These are phyloP conservation scores for Petrophora chlorosata DNA, from an alignment of 2,888 invertebrate species.

Conservation along the genomic window DNA sequence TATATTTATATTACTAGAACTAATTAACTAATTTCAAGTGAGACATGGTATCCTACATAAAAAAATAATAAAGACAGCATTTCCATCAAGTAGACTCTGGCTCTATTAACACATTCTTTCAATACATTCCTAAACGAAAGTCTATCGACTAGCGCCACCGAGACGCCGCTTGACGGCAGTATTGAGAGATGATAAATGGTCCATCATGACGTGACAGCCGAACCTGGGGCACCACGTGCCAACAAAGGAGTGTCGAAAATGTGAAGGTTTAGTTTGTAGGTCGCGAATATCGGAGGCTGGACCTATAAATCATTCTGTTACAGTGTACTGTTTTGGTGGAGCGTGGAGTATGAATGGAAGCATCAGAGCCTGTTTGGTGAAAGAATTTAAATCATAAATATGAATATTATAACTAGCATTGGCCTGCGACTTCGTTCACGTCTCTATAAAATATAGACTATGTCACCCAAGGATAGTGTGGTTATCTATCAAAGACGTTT, in stretches of 20 bases:
- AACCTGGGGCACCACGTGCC: constrained; percentile 79
- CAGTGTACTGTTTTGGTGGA: constrained; percentile 33
- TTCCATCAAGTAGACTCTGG: neutral
- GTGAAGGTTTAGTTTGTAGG: constrained; percentile 81
- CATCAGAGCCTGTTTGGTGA: constrained; percentile 1
- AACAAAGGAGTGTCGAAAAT: constrained; percentile 81
- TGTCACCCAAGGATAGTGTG: too few relatives aligned
- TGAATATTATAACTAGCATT: too few relatives aligned
- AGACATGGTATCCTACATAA: too few relatives aligned
- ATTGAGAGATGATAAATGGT: constrained; percentile 81
- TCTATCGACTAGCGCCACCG: constrained; percentile 68
- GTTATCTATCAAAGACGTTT: too few relatives aligned
- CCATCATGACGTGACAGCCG: constrained; percentile 78
- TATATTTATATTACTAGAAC: too few relatives aligned
- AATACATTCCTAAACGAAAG: constrained; percentile 32
- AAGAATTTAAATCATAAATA: too few relatives aligned
- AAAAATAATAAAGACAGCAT: too few relatives aligned
- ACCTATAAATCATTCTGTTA: constrained; percentile 75
- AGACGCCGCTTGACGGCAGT: constrained; percentile 75
- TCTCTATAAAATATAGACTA: too few relatives aligned
- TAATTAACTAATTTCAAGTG: too few relatives aligned
- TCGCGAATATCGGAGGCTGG: constrained; percentile 74
- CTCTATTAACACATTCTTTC: constrained; percentile 11
- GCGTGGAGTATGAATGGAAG: constrained; percentile 20
- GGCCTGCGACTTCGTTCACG: too few relatives aligned